These are phyloP conservation scores for Herpailurus yagouaroundi DNA, from an alignment of 2,113 vertebrate species.

Conservation along the genomic window DNA sequence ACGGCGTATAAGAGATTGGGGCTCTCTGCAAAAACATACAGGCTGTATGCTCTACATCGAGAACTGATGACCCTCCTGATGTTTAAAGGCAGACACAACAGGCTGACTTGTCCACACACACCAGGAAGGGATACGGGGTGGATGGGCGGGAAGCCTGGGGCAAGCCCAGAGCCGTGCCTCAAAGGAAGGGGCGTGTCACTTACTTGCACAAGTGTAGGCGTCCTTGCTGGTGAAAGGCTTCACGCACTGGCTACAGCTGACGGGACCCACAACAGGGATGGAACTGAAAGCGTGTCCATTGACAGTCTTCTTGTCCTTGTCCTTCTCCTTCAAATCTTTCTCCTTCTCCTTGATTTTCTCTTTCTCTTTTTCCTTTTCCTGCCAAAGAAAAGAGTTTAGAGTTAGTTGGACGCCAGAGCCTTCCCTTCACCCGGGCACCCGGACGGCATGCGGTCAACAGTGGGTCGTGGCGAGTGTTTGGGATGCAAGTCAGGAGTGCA, in stretches of 20 bases:
- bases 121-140: not conserved
- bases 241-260: conserved; percentile 91
- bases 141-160: not conserved
- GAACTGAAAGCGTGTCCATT: conserved; percentile 93
- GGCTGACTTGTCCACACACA: not conserved
- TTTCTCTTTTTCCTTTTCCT: conserved; percentile 92
- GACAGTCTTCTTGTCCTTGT: conserved; percentile 92
- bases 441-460: not conserved
- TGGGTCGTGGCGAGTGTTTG: not conserved
- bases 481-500: not conserved
- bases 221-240: conserved; percentile 92
- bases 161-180: not conserved
- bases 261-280: conserved; percentile 81
- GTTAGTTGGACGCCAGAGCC: not conserved
- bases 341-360: conserved; percentile 92
- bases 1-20: not conserved
- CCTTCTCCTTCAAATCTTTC: conserved; percentile 92
- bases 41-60: not conserved
- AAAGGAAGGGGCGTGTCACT: conserved; percentile 54
- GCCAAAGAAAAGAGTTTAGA: conserved; percentile 48
- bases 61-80: not conserved
- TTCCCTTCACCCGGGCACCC: conserved; percentile 31
- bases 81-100: not conserved
- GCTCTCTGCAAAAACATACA: not conserved
- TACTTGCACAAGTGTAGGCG: conserved; percentile 92